Percentiles rank a stretch among this genome's conserved stretches.
Evolutionary conservation across 1,140 invertebrate genomes (phyloP).

Genomic region (Drosophila baimaii): DNA sequence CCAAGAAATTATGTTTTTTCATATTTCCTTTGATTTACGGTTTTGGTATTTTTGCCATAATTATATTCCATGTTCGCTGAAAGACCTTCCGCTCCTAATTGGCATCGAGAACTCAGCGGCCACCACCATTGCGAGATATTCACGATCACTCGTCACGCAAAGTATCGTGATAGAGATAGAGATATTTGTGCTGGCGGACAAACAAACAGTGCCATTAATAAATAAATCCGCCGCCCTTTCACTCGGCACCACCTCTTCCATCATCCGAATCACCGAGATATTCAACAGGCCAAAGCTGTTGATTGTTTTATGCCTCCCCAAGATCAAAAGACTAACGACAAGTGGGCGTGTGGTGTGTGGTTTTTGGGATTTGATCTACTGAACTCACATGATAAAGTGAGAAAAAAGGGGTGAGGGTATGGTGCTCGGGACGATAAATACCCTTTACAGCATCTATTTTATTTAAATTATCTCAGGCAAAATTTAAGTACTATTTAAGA

Average conservation of each 20-base stretch:
- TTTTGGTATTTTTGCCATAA: slow-evolving; percentile 6
- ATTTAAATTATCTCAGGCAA: background rate
- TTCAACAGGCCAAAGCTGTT: slow-evolving; percentile 21
- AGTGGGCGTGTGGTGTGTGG: slow-evolving; percentile 26
- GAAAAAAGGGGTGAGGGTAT: background rate
- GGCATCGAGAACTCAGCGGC: slow-evolving; percentile 15
- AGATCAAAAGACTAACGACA: slow-evolving; percentile 41
- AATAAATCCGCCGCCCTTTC: slow-evolving; percentile 38
- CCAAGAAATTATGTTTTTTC: background rate
- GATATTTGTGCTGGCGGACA: slow-evolving; percentile 8
- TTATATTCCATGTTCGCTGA: slow-evolving; percentile 17
- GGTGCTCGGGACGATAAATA: background rate
- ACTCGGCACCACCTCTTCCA: slow-evolving; percentile 10
- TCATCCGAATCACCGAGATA: slow-evolving; percentile 17
- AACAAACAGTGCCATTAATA: slow-evolving; percentile 36
- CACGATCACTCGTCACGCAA: slow-evolving; percentile 46
- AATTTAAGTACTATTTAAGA: background rate
- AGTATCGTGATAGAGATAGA: slow-evolving; percentile 32
- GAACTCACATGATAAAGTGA: slow-evolving; percentile 7
- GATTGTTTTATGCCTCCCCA: slow-evolving; percentile 49
- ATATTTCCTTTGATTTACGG: slow-evolving; percentile 15
- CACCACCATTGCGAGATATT: background rate
- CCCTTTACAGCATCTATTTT: background rate
- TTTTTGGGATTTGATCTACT: slow-evolving; percentile 66
- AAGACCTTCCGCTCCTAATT: slow-evolving; percentile 35